Percentiles rank a stretch among this genome's conserved stretches.
Conservation (phyloP, 2,113 vertebrate genomes). For the Tretioscincus oriximinensis region DNA sequence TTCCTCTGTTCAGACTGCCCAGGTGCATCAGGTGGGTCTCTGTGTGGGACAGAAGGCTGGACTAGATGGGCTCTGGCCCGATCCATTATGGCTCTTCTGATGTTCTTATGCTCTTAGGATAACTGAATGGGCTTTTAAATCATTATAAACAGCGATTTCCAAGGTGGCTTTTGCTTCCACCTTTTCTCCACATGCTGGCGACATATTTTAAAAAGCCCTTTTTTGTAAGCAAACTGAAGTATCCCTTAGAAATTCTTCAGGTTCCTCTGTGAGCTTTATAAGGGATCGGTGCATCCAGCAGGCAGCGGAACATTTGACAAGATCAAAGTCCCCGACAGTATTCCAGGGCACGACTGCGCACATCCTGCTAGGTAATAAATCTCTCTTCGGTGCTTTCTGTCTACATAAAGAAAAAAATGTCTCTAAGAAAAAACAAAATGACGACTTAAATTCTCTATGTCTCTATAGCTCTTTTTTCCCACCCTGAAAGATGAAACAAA, state of each 20-base stretch:
- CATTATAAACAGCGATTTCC: too few species aligned
- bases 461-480: constrained; percentile 1
- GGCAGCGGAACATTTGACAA: constrained; percentile 31
- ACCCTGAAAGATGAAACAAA: too few species aligned
- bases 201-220: constrained; percentile 44
- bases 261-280: constrained; percentile 17
- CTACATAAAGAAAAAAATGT: constrained; percentile 33
- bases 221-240: constrained; percentile 32
- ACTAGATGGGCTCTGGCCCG: too few species aligned
- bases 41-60: too few species aligned
- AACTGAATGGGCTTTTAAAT: too few species aligned
- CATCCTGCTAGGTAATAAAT: constrained; percentile 16
- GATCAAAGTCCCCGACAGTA: constrained; percentile 42
- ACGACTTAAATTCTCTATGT: not conserved
- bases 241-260: constrained; percentile 42
- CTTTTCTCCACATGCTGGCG: constrained; percentile 24
- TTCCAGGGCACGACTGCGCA: constrained; percentile 27
- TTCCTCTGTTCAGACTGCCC: too few species aligned
- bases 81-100: too few species aligned
- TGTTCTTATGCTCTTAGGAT: too few species aligned
- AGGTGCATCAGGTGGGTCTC: too few species aligned
- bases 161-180: not conserved
- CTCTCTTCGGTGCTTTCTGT: constrained; percentile 36
- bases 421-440: not conserved
- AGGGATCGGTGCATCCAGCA: constrained; percentile 33